Percentiles rank a stretch among this genome's conserved stretches.
These are phyloP conservation scores for Polietes domitor DNA, from an alignment of 2,888 invertebrate species.

Conservation along the genomic window DNA sequence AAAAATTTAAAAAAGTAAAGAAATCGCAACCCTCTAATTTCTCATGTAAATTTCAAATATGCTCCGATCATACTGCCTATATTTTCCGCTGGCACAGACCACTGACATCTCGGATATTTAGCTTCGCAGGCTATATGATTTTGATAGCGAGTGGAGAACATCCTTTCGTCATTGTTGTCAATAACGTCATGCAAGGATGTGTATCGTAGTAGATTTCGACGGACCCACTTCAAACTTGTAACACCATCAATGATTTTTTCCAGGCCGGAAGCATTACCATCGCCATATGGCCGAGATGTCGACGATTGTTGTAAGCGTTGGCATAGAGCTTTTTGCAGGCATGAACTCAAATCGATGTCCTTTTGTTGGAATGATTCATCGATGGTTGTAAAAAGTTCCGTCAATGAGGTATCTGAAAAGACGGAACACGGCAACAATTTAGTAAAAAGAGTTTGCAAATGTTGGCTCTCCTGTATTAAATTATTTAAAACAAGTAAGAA, in stretches of 20 bases:
- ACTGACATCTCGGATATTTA: constrained; percentile 81
- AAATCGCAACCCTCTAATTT: not conserved
- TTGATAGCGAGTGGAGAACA: constrained; percentile 39
- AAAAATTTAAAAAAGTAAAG: not conserved
- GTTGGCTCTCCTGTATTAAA: too few species aligned
- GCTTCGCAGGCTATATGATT: constrained; percentile 76
- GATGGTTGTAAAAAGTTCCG: constrained; percentile 80
- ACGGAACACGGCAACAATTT: too few species aligned
- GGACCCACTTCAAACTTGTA: constrained; percentile 81
- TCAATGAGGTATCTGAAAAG: constrained; percentile 72
- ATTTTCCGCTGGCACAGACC: constrained; percentile 74
- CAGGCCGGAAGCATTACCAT: constrained; percentile 78
- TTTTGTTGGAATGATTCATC: constrained; percentile 83
- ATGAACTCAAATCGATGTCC: constrained; percentile 84
- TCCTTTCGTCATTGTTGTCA: constrained; percentile 76
- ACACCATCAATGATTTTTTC: constrained; percentile 83
- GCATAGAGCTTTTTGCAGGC: constrained; percentile 84
- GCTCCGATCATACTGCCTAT: constrained; percentile 70
- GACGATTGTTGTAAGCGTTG: constrained; percentile 80
- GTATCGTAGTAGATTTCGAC: constrained; percentile 80
- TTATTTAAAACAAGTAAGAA: too few species aligned
- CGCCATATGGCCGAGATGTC: constrained; percentile 66
- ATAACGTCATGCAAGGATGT: constrained; percentile 82
- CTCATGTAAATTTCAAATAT: constrained; percentile 72
- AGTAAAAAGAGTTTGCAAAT: too few species aligned